Conservation (phyloP, 2,888 invertebrate species). For the Heteromurus nitidus region DNA sequence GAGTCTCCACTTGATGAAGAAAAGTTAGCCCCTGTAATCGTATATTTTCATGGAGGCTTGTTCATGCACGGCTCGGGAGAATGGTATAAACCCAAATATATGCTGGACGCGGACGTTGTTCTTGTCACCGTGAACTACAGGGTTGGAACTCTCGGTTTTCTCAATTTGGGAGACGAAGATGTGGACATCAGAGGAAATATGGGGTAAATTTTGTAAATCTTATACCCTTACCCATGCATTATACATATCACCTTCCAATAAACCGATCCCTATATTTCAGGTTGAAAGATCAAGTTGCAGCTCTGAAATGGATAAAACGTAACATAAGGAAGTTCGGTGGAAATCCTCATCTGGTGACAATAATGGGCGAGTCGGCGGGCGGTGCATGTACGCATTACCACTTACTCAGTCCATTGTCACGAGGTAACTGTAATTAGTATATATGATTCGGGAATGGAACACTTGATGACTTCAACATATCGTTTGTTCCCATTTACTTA, state of each 20-base stretch:
- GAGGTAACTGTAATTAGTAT: constrained; percentile 46
- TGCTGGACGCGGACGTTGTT: constrained; percentile 61
- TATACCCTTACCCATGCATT: too few relatives aligned
- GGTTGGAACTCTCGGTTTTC: constrained; percentile 59
- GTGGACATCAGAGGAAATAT: constrained; percentile 47
- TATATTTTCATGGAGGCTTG: constrained; percentile 69
- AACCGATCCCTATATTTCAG: constrained; percentile 2
- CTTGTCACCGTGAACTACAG: constrained; percentile 54
- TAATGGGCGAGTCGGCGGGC: constrained; percentile 46
- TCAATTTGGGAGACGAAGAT: constrained; percentile 52
- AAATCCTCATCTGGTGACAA: constrained; percentile 50
- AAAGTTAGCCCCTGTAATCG: constrained; percentile 40
- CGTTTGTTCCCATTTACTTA: too few relatives aligned
- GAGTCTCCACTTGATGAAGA: constrained; percentile 23
- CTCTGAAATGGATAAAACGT: constrained; percentile 45
- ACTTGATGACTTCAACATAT: not conserved
- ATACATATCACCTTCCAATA: too few relatives aligned
- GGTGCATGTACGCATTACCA: constrained; percentile 44
- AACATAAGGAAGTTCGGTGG: constrained; percentile 53
- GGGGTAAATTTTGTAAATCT: constrained; percentile 13
- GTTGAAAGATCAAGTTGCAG: constrained; percentile 47
- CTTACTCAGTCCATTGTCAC: constrained; percentile 40
- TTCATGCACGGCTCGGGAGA: constrained; percentile 66
- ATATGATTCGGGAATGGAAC: too few relatives aligned
- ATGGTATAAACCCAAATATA: constrained; percentile 56